Evolutionary conservation across 2,888 invertebrate species (phyloP).

Genomic region (Rotaria socialis): DNA sequence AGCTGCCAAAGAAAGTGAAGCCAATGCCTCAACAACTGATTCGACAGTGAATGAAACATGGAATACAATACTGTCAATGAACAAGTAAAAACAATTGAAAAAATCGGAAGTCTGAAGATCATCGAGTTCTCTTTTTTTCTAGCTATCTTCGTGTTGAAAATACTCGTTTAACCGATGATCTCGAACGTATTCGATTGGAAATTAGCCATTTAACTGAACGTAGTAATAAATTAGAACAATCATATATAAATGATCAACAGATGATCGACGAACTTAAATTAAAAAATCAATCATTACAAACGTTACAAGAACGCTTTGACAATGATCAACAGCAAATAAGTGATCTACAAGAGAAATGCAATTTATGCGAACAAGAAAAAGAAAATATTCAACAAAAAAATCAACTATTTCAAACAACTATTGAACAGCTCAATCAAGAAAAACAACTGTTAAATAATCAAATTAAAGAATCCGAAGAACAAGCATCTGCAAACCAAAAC

Average conservation of each 20-base stretch:
- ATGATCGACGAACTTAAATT: not conserved
- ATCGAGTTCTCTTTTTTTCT: not conserved
- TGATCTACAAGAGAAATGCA: not conserved
- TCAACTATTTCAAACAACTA: not conserved
- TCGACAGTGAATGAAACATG: not conserved
- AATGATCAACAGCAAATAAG: not conserved
- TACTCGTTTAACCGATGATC: not conserved
- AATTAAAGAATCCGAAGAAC: not conserved
- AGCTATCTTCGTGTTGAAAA: slow-evolving; percentile 9
- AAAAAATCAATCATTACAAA: slow-evolving; percentile 14
- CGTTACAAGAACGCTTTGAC: not conserved
- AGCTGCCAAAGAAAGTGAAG: slow-evolving; percentile 9
- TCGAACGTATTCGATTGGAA: slow-evolving; percentile 6
- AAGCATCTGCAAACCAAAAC: not conserved
- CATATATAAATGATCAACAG: not conserved
- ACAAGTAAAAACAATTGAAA: not conserved
- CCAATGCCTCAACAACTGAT: not conserved
- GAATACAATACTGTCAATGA: not conserved
- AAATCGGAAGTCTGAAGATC: no score
- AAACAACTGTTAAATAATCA: not conserved
- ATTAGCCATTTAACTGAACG: not conserved
- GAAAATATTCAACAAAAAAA: not conserved
- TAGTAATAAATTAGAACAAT: not conserved
- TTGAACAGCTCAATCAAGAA: not conserved
- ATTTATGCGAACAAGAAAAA: not conserved